phyloP scores from a whole-genome alignment of 2,113 vertebrate genomes.

The Ctenodactylus gundi region DNA sequence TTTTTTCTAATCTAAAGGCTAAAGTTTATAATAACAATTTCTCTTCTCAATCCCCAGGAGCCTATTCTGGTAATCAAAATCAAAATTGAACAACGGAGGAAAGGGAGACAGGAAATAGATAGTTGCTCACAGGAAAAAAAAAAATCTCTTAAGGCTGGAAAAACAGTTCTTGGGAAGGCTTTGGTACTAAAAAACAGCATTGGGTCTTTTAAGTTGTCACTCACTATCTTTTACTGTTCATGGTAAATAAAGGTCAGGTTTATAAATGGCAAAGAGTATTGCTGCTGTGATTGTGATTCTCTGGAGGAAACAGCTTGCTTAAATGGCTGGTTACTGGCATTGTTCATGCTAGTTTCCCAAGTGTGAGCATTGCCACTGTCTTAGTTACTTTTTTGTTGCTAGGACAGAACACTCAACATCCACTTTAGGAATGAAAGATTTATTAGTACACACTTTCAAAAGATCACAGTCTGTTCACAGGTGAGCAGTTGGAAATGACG shows the following conservation, averaged over 20 bases:
- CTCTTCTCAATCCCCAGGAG: background rate
- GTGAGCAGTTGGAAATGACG: too few species aligned
- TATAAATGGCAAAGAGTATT: conserved; percentile 47
- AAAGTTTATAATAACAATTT: conserved; percentile 37
- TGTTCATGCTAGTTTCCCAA: background rate
- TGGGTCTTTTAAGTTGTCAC: conserved; percentile 61
- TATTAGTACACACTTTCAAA: too few species aligned
- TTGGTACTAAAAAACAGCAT: conserved; percentile 54
- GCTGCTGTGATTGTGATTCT: conserved; percentile 61
- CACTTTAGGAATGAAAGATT: too few species aligned
- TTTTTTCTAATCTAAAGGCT: conserved; percentile 12
- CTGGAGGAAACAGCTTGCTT: background rate
- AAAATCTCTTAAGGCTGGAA: conserved; percentile 61
- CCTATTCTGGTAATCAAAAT: background rate
- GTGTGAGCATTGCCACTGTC: too few species aligned
- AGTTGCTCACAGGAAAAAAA: conserved; percentile 26
- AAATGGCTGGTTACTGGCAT: too few species aligned
- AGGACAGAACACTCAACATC: too few species aligned
- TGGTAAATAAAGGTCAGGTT: conserved; percentile 66
- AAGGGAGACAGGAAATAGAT: conserved; percentile 26
- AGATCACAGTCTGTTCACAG: too few species aligned
- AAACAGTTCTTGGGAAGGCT: conserved; percentile 38
- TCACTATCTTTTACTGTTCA: background rate
- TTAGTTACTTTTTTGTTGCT: too few species aligned
- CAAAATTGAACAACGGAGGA: background rate